Conservation (phyloP, 2,797 vertebrate species). For the Alca torda region DNA sequence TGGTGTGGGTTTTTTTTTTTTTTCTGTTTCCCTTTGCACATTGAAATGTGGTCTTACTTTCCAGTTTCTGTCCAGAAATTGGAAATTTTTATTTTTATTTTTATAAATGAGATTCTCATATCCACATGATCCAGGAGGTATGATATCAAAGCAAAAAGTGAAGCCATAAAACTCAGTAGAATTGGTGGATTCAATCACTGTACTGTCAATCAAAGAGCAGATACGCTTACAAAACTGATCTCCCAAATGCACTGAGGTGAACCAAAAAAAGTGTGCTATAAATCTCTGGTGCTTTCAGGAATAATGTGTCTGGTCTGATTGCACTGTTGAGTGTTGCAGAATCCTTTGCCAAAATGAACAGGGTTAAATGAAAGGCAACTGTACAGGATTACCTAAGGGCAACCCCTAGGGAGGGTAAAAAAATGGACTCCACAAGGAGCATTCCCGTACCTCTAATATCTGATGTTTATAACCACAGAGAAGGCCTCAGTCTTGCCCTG, state of each 20-base stretch:
- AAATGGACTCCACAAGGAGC: not conserved
- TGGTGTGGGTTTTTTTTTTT: too few relatives aligned
- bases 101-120: not conserved
- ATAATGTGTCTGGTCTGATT: not conserved
- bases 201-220: not conserved
- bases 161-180: not conserved
- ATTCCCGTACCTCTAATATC: rapidly evolving
- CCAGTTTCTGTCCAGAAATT: not conserved
- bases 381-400: not conserved
- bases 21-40: not conserved
- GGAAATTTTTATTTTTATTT: not conserved
- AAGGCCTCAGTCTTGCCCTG: not conserved
- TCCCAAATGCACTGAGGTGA: not conserved
- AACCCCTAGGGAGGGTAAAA: not conserved
- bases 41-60: not conserved
- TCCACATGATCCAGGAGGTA: not conserved
- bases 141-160: not conserved
- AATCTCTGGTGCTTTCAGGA: not conserved
- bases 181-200: not conserved
- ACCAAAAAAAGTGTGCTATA: not conserved
- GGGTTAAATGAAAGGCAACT: not conserved
- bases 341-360: not conserved
- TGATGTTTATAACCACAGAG: not conserved
- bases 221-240: not conserved
- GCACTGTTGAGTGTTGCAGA: not conserved